phyloP scores from a whole-genome alignment of 1,140 invertebrate genomes.

The Dolichoris vasculosae region DNA sequence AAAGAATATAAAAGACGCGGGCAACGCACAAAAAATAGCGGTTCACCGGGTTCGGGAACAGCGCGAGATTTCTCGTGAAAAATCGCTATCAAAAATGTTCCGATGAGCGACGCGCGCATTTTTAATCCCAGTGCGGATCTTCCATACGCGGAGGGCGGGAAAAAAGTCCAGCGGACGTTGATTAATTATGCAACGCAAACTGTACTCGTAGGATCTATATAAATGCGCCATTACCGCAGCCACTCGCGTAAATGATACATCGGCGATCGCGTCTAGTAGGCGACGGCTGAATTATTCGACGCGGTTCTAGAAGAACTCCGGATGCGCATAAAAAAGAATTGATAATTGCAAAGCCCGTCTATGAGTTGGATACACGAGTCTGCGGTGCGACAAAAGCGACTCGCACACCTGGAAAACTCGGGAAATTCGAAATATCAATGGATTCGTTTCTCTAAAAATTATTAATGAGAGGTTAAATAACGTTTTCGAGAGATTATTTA shows the following conservation, averaged over 20 bases:
- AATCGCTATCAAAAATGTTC: background rate
- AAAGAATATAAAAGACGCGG: background rate
- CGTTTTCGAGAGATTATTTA: background rate
- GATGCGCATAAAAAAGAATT: background rate
- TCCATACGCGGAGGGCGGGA: background rate
- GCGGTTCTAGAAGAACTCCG: background rate
- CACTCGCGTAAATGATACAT: conserved; percentile 29
- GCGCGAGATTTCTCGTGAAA: no score
- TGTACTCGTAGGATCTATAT: background rate
- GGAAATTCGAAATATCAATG: background rate
- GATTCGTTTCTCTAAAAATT: background rate
- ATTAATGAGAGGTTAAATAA: background rate
- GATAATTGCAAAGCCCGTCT: background rate
- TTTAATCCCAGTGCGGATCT: background rate
- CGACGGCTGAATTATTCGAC: conserved; percentile 21
- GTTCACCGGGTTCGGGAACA: no score
- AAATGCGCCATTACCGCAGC: conserved; percentile 21
- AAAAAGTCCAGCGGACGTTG: background rate
- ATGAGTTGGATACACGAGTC: background rate
- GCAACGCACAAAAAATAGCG: background rate
- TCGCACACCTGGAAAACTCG: background rate
- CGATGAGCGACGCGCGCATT: background rate
- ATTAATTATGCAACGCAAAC: conserved; percentile 28
- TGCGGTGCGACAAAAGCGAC: background rate
- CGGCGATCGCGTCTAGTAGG: background rate